Evolutionary conservation across 1,140 invertebrate genomes (phyloP).

Genomic region (Drosophila ambigua): DNA sequence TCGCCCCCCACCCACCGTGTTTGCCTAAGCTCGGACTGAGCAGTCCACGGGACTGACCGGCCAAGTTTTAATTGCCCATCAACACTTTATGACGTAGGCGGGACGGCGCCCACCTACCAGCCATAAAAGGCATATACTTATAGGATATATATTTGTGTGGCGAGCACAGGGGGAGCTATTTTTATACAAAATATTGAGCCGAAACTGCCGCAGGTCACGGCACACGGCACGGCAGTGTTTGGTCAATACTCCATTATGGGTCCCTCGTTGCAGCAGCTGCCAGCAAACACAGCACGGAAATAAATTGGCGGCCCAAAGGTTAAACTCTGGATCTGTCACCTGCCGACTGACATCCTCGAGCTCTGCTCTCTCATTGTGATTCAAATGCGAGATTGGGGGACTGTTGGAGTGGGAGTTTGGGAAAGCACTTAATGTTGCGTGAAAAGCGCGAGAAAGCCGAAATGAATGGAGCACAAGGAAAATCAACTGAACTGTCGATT

Average conservation of each 20-base stretch:
- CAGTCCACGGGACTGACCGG: too few species aligned
- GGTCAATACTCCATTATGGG: conserved; percentile 71
- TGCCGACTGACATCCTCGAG: conserved; percentile 30
- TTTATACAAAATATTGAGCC: conserved; percentile 43
- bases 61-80: conserved; percentile 57
- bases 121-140: conserved; percentile 25
- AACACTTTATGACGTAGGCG: conserved; percentile 46
- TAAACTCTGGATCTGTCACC: conserved; percentile 64
- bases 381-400: conserved; percentile 17
- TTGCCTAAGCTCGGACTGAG: neutral
- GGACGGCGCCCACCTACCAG: conserved; percentile 1
- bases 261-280: conserved; percentile 25
- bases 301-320: conserved; percentile 45
- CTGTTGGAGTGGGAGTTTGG: too few species aligned
- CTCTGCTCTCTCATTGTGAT: conserved; percentile 38
- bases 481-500: conserved; percentile 32
- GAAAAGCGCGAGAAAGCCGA: conserved; percentile 56
- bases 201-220: conserved; percentile 67
- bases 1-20: neutral
- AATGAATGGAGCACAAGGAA: conserved; percentile 41
- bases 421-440: conserved; percentile 66
- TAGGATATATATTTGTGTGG: conserved; percentile 8
- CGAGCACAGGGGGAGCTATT: conserved; percentile 32
- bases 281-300: conserved; percentile 15
- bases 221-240: conserved; percentile 48